Evolutionary conservation across 2,888 invertebrate species (phyloP).

Genomic region (Magallana nippona): DNA sequence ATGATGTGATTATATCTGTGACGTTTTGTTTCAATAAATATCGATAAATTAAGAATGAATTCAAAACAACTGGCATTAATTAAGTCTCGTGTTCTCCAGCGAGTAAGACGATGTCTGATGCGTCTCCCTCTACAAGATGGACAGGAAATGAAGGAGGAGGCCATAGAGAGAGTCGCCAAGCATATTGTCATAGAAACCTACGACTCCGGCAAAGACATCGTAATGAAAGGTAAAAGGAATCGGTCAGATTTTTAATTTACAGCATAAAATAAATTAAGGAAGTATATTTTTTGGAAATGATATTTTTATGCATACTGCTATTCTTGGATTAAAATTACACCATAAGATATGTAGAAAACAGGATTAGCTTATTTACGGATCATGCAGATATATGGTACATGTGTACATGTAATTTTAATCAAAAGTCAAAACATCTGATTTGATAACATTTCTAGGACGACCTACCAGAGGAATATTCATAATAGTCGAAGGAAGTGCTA

Average conservation of each 20-base stretch:
- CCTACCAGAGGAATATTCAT: slow-evolving; percentile 44
- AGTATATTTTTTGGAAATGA: too few relatives aligned
- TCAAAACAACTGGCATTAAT: not conserved
- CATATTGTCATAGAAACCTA: slow-evolving; percentile 33
- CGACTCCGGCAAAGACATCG: slow-evolving; percentile 34
- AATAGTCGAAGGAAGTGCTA: slow-evolving; percentile 41
- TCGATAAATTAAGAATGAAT: not conserved
- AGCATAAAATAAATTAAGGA: too few relatives aligned
- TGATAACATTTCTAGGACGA: slow-evolving; percentile 22
- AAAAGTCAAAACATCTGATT: too few relatives aligned
- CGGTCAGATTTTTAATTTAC: too few relatives aligned
- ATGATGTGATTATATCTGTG: too few relatives aligned
- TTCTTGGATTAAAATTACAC: too few relatives aligned
- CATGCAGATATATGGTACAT: too few relatives aligned
- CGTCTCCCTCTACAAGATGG: slow-evolving; percentile 34
- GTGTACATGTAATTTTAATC: too few relatives aligned
- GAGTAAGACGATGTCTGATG: slow-evolving; percentile 31
- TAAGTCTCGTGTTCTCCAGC: slow-evolving; percentile 3
- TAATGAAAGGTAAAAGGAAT: slow-evolving; percentile 36
- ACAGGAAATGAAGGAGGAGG: slow-evolving; percentile 33
- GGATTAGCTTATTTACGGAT: too few relatives aligned
- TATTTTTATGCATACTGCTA: too few relatives aligned
- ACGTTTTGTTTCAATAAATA: too few relatives aligned
- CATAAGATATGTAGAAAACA: too few relatives aligned
- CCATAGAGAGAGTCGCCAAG: slow-evolving; percentile 38